Percentiles rank a stretch among this genome's conserved stretches.
phyloP scores from a whole-genome alignment of 2,888 invertebrate species.

The Aquatica leii region DNA sequence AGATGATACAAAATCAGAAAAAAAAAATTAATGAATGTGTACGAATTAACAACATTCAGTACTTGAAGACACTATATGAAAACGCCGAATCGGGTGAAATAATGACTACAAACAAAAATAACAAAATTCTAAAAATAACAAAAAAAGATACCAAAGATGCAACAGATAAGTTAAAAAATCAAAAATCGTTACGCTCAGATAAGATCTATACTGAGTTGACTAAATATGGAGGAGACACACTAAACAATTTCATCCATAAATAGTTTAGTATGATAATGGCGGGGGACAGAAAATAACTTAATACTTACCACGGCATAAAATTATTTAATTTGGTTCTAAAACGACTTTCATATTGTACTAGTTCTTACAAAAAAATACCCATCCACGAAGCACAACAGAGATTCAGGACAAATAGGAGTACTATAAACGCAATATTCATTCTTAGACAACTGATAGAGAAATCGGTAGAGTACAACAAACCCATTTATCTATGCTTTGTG shows the following conservation, averaged over 20 bases:
- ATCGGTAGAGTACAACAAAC: conserved; percentile 11
- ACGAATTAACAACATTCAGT: neutral
- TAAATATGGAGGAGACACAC: neutral
- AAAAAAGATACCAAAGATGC: neutral
- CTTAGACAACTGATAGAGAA: conserved; percentile 8
- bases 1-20: too few relatives aligned
- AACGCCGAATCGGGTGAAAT: neutral
- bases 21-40: neutral
- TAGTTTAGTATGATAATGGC: neutral
- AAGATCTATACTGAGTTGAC: neutral
- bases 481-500: too few relatives aligned
- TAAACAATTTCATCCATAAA: neutral
- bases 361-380: neutral
- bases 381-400: conserved; percentile 1
- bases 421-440: conserved; percentile 13
- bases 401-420: conserved; percentile 1
- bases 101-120: neutral
- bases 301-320: neutral
- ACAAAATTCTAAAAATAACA: neutral
- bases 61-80: neutral
- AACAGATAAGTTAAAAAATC: neutral
- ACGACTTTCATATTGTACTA: neutral
- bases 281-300: too few relatives aligned
- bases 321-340: neutral
- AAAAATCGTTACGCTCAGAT: neutral